These are phyloP conservation scores for Syngnathus acus DNA, from an alignment of 2,797 vertebrate species.

Conservation along the genomic window DNA sequence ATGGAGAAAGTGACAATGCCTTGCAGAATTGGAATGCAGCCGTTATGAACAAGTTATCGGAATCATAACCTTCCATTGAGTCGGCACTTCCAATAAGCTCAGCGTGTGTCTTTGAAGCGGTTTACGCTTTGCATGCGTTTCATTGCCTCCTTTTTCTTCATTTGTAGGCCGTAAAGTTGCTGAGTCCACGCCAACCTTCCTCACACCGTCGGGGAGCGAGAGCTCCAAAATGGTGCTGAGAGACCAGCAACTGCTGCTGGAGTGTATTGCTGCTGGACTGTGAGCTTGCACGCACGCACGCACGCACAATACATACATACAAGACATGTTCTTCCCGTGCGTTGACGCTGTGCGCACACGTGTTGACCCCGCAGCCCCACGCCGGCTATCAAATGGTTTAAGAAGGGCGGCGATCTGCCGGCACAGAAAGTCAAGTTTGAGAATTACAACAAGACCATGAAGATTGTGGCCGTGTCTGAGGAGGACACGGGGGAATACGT, in stretches of 20 bases:
- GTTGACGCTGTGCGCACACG: background rate
- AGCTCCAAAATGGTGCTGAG: conserved; percentile 93
- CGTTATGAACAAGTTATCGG: conserved; percentile 17
- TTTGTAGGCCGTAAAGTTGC: conserved; percentile 80
- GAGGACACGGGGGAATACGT: conserved; percentile 91
- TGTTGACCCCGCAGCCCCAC: conserved; percentile 58
- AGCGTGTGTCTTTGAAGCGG: no score
- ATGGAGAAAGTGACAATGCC: conserved; percentile 19
- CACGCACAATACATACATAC: background rate
- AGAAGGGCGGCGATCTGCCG: conserved; percentile 89
- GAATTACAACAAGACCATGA: conserved; percentile 89
- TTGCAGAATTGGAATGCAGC: conserved; percentile 13
- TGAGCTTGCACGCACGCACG: conserved; percentile 58
- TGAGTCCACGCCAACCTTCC: conserved; percentile 83
- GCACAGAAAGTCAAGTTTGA: conserved; percentile 79
- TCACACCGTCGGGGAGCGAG: conserved; percentile 76
- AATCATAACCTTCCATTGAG: conserved; percentile 21
- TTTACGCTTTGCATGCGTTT: background rate
- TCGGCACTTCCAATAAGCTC: background rate
- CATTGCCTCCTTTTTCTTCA: conserved; percentile 3
- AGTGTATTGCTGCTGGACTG: conserved; percentile 96
- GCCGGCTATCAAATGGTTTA: conserved; percentile 90
- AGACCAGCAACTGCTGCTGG: conserved; percentile 84
- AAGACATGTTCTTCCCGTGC: no score
- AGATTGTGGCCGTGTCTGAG: conserved; percentile 83